Base-by-base conservation (phyloP, 2,113 vertebrate genomes). In the Cebidichthys violaceus region DNA sequence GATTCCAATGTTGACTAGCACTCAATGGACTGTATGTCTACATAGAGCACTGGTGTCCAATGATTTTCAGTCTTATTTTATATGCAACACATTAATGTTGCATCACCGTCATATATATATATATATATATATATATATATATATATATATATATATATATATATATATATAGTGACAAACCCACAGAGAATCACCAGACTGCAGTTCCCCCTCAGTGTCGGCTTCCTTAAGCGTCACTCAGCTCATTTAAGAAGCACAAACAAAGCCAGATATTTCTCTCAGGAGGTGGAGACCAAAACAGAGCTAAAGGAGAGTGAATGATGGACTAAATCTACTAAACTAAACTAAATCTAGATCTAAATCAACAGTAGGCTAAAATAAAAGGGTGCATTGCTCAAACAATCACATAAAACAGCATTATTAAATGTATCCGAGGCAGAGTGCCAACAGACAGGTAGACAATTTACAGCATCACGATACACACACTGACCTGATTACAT, bases 371-470 rank as follows among this genome's bases (percentile, higher is more conserved):
- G 45, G 33, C 70, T 67, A 35, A 47, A 82, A 64, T 64, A 70
- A 15, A 31, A 75, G n/a, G 69, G 67, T 45, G 55, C 37, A 62
- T 85, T 79, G 29, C 66, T 79, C 70, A 79, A 60, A 82, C 27
- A 29, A 29, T 65, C 50, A 20, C 39, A 75, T 81, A 70, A 71
- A 84, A 62, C 54, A 64, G 20, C 52, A 11, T 67, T 22, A 22
- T 74, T 78, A 41, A n/a, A 62, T 75, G 20, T 62, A 78, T 59
- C 29, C 8, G 37, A 75, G 39, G 68, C 69, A n/a, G 41, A 24
- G 62, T 62, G 80, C 64, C 69, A 81, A 35, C 64, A 57, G 22
- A 55, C 69, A 69, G 62, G 1, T 62, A 10, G 14, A 80, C 35
- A 70, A 6, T 35, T 62, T 41, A 13, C 57, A 68, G 18, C 74